Conservation (phyloP, 2,113 vertebrate species). For the Perca schrenkii region DNA sequence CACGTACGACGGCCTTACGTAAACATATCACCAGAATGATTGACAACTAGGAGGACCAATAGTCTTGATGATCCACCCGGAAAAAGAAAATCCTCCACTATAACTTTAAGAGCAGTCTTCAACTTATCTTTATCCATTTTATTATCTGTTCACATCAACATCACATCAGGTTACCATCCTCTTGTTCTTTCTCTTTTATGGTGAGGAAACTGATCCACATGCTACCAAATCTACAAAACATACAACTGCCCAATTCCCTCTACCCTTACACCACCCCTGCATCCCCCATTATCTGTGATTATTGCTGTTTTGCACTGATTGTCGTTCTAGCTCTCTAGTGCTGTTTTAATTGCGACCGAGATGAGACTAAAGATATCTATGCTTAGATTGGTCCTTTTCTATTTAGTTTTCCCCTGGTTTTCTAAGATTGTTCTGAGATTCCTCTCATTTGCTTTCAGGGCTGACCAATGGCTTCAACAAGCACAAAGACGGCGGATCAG, state of each 20-base stretch:
- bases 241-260: neutral
- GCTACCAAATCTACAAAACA: neutral
- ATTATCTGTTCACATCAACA: neutral
- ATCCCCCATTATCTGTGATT: neutral
- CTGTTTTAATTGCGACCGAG: neutral
- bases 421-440: conserved; percentile 11
- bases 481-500: conserved; percentile 86
- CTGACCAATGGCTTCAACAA: conserved; percentile 92
- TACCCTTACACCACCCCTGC: neutral
- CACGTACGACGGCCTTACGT: too few species aligned
- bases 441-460: conserved; percentile 79
- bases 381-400: neutral
- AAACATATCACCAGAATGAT: too few species aligned
- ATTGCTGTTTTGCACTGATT: neutral
- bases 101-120: neutral
- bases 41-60: too few species aligned
- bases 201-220: neutral
- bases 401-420: neutral
- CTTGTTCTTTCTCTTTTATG: neutral
- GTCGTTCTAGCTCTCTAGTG: neutral
- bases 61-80: too few species aligned
- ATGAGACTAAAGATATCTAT: neutral
- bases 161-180: neutral
- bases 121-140: neutral
- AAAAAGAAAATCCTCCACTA: too few species aligned